Evolutionary conservation across 2,888 invertebrate genomes (phyloP).

Genomic region (Scotopteryx bipunctaria): DNA sequence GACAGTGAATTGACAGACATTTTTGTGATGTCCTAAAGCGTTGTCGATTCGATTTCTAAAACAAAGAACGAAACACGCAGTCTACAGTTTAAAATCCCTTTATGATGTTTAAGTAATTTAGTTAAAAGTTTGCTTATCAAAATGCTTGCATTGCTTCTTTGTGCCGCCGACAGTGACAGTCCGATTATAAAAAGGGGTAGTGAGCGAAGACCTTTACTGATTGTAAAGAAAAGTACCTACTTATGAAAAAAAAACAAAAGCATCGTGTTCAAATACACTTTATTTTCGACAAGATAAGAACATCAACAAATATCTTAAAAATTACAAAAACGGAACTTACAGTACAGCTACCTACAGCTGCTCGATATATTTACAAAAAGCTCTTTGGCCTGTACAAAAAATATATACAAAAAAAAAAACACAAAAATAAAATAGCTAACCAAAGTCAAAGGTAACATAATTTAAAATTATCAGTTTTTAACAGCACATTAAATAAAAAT

Average conservation of each 20-base stretch:
- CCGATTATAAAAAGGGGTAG: too few species aligned
- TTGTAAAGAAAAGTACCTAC: too few species aligned
- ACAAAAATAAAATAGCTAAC: slow-evolving; percentile 65
- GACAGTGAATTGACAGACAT: too few species aligned
- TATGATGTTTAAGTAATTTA: too few species aligned
- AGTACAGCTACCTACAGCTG: slow-evolving; percentile 66
- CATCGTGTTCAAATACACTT: slow-evolving; percentile 65
- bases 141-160: too few species aligned
- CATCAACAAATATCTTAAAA: slow-evolving; percentile 83
- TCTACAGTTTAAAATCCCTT: too few species aligned
- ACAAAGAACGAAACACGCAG: too few species aligned
- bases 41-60: too few species aligned
- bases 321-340: slow-evolving; percentile 80
- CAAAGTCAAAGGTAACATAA: slow-evolving; percentile 70
- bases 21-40: too few species aligned
- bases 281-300: slow-evolving; percentile 82
- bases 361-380: slow-evolving; percentile 75
- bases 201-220: too few species aligned
- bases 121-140: too few species aligned
- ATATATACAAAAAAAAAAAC: slow-evolving; percentile 61
- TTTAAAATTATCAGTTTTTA: slow-evolving; percentile 78
- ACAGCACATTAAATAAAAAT: slow-evolving; percentile 58
- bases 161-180: too few species aligned
- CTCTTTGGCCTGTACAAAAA: slow-evolving; percentile 81
- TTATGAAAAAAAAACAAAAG: slow-evolving; percentile 11